Evolutionary conservation across 2,888 invertebrate species (phyloP), one percentile per base, ranked within the genome.

Genomic region (Catocala nupta): DNA sequence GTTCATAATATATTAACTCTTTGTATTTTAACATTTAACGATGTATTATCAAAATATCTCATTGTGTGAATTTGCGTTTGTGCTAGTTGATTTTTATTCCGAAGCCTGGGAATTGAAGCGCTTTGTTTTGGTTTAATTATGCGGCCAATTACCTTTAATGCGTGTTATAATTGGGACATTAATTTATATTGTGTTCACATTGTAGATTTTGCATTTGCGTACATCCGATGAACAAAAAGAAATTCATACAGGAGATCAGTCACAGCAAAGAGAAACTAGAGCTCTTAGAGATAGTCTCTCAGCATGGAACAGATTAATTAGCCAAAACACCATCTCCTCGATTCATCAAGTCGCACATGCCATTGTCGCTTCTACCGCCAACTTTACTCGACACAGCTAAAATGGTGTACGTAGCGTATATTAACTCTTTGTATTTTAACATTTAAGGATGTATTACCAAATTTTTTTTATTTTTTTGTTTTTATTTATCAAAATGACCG

Each of bases 371-470:
- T 5, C 84, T 98, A 44, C 97, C 97, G 0, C 95, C 95, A 0
- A 91, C 93, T 64, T 86, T 96, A 6, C 87, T 96, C 59, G 91
- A 95, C 13, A 79, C 81, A 55, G 84, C 92, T 33, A 87, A 96
- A 95, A 91, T 98, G 16, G 95, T 98, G 53, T 98, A 98, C 81
- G 96, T 98, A 0, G 97, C 97, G 0, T n/a, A n/a, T n/a, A n/a
- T n/a, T n/a, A n/a, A n/a, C n/a, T n/a, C n/a, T n/a, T n/a, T n/a
- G n/a, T n/a, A n/a, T n/a, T n/a, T n/a, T n/a, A n/a, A n/a, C n/a
- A n/a, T n/a, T n/a, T n/a, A n/a, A n/a, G n/a, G n/a, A n/a, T n/a
- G n/a, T n/a, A n/a, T n/a, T n/a, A n/a, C n/a, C n/a, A n/a, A n/a
- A n/a, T n/a, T n/a, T n/a, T n/a, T n/a, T n/a, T n/a, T n/a, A n/a